A percentile compares a stretch with the other conserved stretches of the same genome.
Evolutionary conservation across 2,797 vertebrate species (phyloP).

Genomic region (Syngnathus acus): DNA sequence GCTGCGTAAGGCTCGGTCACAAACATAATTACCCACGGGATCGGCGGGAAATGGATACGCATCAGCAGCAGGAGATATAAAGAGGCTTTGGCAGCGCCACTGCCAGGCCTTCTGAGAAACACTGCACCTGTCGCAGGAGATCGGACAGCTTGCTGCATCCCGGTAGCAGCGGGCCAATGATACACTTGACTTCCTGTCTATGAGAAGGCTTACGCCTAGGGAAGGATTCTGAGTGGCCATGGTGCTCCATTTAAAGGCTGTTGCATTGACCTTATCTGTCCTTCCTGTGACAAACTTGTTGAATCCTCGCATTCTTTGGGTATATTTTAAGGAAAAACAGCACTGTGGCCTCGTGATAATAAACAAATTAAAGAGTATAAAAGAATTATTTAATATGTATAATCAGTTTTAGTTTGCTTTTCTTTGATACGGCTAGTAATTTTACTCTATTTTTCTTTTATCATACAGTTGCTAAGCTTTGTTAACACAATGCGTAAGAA

Average conservation of each 20-base stretch:
- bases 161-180: conserved; percentile 56
- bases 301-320: no score
- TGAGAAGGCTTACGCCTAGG: conserved; percentile 17
- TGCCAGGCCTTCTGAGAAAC: conserved; percentile 52
- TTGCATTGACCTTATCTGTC: background rate
- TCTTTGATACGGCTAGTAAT: no score
- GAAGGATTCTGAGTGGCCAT: background rate
- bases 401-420: no score
- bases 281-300: background rate
- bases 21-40: conserved; percentile 56
- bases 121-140: conserved; percentile 52
- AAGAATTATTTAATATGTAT: no score
- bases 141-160: conserved; percentile 52
- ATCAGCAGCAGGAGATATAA: conserved; percentile 42
- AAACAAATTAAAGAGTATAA: no score
- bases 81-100: conserved; percentile 36
- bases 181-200: conserved; percentile 47
- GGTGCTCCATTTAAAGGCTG: background rate
- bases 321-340: no score
- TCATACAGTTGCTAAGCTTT: no score
- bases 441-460: no score
- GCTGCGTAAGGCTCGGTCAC: conserved; percentile 25
- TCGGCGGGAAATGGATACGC: conserved; percentile 46
- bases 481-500: no score
- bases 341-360: no score